phyloP scores from a whole-genome alignment of 1,140 invertebrate genomes.

The Tetramorium simillimum region DNA sequence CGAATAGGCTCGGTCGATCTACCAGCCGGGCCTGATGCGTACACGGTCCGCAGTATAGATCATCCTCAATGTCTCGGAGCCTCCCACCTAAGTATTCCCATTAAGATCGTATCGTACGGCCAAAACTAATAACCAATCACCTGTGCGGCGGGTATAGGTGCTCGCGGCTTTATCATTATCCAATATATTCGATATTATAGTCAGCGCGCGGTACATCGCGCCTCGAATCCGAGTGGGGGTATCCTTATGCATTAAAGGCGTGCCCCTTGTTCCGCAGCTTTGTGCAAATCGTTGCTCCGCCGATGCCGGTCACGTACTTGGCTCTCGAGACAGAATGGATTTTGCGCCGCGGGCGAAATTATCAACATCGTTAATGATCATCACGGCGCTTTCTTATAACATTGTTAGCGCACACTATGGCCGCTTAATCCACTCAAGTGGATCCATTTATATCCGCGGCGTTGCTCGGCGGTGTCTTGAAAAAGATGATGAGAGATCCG shows the following conservation, averaged over 20 bases:
- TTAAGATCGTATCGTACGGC: slow-evolving; percentile 81
- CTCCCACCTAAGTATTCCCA: slow-evolving; percentile 83
- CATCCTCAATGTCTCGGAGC: slow-evolving; percentile 79
- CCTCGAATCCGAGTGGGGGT: slow-evolving; percentile 8
- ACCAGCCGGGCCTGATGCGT: slow-evolving; percentile 70
- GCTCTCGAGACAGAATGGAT: slow-evolving; percentile 3
- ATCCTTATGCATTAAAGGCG: slow-evolving; percentile 62
- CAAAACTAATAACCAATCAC: slow-evolving; percentile 84
- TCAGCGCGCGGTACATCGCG: slow-evolving; percentile 64
- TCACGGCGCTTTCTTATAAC: background rate
- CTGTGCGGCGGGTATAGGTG: slow-evolving; percentile 75
- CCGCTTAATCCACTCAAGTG: background rate
- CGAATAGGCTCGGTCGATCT: slow-evolving; percentile 75
- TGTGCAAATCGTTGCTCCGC: slow-evolving; percentile 26
- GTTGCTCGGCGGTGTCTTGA: background rate
- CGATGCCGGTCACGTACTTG: background rate
- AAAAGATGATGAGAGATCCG: background rate
- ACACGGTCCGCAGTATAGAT: slow-evolving; percentile 76
- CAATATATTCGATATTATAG: slow-evolving; percentile 78
- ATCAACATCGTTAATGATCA: slow-evolving; percentile 46
- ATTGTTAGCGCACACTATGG: background rate
- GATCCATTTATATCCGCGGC: slow-evolving; percentile 26
- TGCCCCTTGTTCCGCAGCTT: slow-evolving; percentile 13
- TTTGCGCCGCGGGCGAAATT: slow-evolving; percentile 43
- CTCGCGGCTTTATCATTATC: slow-evolving; percentile 81